Percentiles rank a stretch among this genome's conserved stretches.
Evolutionary conservation across 2,113 vertebrate genomes (phyloP).

Genomic region (Calypte anna): DNA sequence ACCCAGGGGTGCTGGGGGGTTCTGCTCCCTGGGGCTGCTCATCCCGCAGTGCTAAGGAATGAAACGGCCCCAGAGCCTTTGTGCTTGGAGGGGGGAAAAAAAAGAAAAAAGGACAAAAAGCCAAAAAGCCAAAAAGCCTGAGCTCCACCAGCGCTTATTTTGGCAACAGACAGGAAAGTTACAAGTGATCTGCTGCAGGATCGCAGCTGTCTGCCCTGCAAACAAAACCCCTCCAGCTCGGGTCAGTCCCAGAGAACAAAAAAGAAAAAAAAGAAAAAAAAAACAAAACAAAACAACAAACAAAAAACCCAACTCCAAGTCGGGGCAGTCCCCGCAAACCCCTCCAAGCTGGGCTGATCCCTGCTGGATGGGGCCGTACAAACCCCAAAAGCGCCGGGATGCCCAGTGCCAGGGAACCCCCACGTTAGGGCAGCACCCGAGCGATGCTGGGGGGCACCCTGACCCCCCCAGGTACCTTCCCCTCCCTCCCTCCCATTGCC

Average conservation of each 20-base stretch:
- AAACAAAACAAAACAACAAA: no score
- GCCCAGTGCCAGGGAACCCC: neutral
- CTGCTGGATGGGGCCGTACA: neutral
- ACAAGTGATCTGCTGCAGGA: neutral
- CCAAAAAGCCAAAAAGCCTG: neutral
- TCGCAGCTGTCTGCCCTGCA: neutral
- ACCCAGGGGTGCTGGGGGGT: neutral
- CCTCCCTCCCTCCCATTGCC: no score
- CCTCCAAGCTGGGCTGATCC: no score
- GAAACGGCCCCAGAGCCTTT: neutral
- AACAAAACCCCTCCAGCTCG: neutral
- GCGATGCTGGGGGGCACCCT: neutral
- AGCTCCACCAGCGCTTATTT: neutral
- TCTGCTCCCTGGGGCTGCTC: neutral
- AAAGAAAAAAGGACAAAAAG: neutral
- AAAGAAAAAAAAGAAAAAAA: no score
- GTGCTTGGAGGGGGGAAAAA: neutral
- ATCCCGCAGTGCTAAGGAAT: neutral
- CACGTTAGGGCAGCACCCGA: fast-evolving
- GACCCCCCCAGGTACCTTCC: no score
- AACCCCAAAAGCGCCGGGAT: no score
- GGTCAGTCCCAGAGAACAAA: no score
- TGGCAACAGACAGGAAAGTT: neutral
- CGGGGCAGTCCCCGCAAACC: no score
- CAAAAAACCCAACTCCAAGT: no score